These are phyloP conservation scores for Poecile montanus DNA, from an alignment of 2,797 vertebrate species.

Conservation along the genomic window DNA sequence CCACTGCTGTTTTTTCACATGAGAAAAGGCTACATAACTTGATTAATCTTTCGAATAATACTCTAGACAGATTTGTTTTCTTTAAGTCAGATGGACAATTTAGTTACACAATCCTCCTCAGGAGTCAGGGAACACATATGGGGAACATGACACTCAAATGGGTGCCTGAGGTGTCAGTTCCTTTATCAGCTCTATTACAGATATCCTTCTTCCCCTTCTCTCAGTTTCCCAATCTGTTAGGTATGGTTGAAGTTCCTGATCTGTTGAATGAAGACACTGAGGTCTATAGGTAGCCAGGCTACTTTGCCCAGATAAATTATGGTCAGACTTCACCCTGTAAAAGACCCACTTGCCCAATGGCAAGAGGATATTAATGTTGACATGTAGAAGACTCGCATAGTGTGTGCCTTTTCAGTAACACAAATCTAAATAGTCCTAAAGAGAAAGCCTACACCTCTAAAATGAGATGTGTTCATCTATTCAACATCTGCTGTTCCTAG, in stretches of 20 bases:
- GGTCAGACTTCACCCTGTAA: not conserved
- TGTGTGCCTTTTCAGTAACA: not conserved
- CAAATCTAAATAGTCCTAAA: not conserved
- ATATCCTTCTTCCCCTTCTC: not conserved
- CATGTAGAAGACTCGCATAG: not conserved
- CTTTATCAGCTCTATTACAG: not conserved
- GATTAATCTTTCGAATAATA: not conserved
- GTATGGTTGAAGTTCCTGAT: not conserved
- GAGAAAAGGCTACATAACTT: not conserved
- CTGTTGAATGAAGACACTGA: not conserved
- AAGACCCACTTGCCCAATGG: not conserved
- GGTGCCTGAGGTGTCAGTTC: not conserved
- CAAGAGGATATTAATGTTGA: not conserved
- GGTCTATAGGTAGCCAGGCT: not conserved
- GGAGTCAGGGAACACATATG: not conserved
- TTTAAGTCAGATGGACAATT: not conserved
- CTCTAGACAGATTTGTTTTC: not conserved
- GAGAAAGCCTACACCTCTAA: not conserved
- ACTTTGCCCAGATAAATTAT: not conserved
- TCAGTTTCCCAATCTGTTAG: not conserved
- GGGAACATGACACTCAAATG: accelerated
- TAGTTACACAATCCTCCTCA: not conserved
- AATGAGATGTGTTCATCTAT: not conserved
- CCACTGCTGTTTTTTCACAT: not conserved
- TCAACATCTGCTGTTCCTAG: not conserved